Evolutionary conservation across 2,113 vertebrate species (phyloP).

Genomic region (Trogon melanurus): DNA sequence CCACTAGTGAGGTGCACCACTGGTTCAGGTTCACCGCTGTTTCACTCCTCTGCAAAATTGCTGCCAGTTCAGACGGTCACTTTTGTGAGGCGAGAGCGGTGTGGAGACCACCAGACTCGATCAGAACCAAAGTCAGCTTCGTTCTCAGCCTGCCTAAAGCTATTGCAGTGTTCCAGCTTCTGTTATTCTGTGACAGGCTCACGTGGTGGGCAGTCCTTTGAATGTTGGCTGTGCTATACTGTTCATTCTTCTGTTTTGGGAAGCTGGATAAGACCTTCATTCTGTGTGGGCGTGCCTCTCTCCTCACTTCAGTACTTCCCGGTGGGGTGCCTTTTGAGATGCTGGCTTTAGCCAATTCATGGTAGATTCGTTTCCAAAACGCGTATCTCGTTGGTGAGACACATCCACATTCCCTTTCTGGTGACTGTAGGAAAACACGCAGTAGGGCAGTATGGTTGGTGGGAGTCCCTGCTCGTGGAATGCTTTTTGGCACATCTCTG

Average conservation of each 20-base stretch:
- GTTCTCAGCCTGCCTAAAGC: neutral
- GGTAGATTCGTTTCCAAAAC: neutral
- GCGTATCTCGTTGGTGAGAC: neutral
- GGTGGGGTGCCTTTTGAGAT: neutral
- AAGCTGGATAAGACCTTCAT: neutral
- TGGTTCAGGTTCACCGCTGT: neutral
- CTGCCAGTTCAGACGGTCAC: neutral
- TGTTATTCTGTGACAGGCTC: neutral
- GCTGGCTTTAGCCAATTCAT: neutral
- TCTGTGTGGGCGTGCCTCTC: neutral
- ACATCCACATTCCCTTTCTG: neutral
- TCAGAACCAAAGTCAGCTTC: neutral
- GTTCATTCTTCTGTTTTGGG: conserved; percentile 6
- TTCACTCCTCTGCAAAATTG: neutral
- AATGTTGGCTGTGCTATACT: neutral
- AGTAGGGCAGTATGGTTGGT: neutral
- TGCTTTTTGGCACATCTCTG: neutral
- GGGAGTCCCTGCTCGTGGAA: neutral
- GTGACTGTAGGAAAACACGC: neutral
- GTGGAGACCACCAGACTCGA: neutral
- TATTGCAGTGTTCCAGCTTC: conserved; percentile 19
- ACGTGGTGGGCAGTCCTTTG: neutral
- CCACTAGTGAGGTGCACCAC: neutral
- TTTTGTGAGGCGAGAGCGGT: neutral
- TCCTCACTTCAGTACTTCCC: neutral